These are phyloP conservation scores for Sinocyclocheilus grahami DNA, from an alignment of 2,113 vertebrate species.

Conservation along the genomic window DNA sequence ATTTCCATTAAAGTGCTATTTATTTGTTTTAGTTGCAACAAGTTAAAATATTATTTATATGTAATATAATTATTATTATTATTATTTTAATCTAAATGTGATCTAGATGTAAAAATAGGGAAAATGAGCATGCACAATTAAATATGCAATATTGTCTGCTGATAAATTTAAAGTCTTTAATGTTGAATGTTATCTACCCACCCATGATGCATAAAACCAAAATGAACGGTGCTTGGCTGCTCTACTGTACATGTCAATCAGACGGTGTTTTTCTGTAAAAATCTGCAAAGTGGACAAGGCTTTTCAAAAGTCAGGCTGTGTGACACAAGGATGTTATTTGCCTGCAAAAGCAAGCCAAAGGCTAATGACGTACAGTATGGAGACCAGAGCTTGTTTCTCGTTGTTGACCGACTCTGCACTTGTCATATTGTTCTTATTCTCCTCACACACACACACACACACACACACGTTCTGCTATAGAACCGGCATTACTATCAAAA, in stretches of 20 bases:
- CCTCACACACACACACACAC: background rate
- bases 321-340: background rate
- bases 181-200: background rate
- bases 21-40: background rate
- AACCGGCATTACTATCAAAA: no score
- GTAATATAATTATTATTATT: no score
- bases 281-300: background rate
- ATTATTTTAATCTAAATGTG: no score
- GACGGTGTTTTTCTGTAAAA: background rate
- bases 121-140: background rate
- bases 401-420: background rate
- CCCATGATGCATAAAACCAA: background rate
- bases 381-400: background rate
- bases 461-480: background rate
- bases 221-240: background rate
- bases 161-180: background rate
- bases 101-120: background rate
- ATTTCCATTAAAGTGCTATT: no score
- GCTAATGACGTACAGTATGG: background rate
- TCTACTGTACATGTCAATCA: background rate
- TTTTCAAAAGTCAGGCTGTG: background rate
- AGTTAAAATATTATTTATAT: background rate
- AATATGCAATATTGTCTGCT: background rate
- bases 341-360: background rate
- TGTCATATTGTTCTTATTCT: conserved; percentile 23